phyloP scores from a whole-genome alignment of 2,888 invertebrate species.

The Eupithecia subfuscata region DNA sequence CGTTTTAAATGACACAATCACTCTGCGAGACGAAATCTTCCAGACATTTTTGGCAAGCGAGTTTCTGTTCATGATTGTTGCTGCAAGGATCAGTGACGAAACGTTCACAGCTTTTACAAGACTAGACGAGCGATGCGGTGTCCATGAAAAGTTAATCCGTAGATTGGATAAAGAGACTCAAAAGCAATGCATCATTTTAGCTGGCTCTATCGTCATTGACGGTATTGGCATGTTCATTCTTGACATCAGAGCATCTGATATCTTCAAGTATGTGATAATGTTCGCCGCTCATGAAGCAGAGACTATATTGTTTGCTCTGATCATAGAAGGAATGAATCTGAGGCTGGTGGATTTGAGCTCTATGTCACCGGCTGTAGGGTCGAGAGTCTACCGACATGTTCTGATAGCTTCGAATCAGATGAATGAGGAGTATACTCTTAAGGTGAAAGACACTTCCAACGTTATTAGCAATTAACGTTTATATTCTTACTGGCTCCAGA shows the following conservation, averaged over 20 bases:
- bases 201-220: conserved; percentile 54
- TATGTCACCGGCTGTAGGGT: conserved; percentile 49
- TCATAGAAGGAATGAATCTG: conserved; percentile 62
- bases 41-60: conserved; percentile 49
- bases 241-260: conserved; percentile 35
- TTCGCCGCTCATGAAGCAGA: conserved; percentile 66
- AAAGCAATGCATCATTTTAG: conserved; percentile 38
- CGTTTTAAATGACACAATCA: conserved; percentile 36
- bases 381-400: conserved; percentile 61
- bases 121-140: conserved; percentile 59
- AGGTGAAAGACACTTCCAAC: conserved; percentile 50
- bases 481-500: neutral
- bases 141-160: conserved; percentile 44
- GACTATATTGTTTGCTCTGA: conserved; percentile 55
- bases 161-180: conserved; percentile 42
- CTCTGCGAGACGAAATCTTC: conserved; percentile 39
- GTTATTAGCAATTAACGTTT: neutral
- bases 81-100: conserved; percentile 45
- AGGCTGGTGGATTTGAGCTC: conserved; percentile 53
- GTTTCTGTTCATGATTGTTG: conserved; percentile 44
- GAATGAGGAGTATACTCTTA: conserved; percentile 58
- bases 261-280: conserved; percentile 49
- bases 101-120: conserved; percentile 51
- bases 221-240: conserved; percentile 47
- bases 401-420: conserved; percentile 59